Percentiles rank a stretch among this genome's conserved stretches.
Evolutionary conservation across 1,140 invertebrate species (phyloP).

Genomic region (Apis dorsata): DNA sequence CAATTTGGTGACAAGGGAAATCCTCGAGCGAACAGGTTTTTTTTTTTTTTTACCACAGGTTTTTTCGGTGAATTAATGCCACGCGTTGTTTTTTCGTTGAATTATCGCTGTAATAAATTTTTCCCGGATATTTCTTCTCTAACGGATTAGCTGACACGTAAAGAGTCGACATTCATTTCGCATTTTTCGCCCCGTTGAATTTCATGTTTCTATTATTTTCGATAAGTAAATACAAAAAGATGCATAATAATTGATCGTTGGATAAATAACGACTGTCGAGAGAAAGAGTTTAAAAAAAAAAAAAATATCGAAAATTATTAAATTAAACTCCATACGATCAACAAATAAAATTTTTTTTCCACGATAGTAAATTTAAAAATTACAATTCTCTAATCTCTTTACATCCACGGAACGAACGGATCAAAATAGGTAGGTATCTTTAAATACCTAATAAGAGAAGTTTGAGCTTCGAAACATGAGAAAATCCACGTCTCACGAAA

Average conservation of each 20-base stretch:
- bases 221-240: not conserved
- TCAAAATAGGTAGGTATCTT: not conserved
- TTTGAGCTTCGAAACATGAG: not conserved
- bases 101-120: constrained; percentile 10
- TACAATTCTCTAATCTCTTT: not conserved
- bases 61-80: not conserved
- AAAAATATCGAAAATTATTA: too few species aligned
- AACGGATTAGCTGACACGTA: not conserved
- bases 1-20: not conserved
- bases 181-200: not conserved
- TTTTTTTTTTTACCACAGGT: too few species aligned
- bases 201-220: not conserved
- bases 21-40: not conserved
- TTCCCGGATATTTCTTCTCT: not conserved
- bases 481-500: constrained; percentile 22
- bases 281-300: too few species aligned
- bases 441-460: constrained; percentile 31
- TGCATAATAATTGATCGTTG: not conserved
- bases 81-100: not conserved
- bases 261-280: too few species aligned
- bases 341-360: too few species aligned
- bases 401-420: not conserved
- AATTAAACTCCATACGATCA: too few species aligned
- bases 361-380: not conserved
- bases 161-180: not conserved